Evolutionary conservation across 2,113 vertebrate genomes (phyloP).

Genomic region (Lethenteron camtschaticum): DNA sequence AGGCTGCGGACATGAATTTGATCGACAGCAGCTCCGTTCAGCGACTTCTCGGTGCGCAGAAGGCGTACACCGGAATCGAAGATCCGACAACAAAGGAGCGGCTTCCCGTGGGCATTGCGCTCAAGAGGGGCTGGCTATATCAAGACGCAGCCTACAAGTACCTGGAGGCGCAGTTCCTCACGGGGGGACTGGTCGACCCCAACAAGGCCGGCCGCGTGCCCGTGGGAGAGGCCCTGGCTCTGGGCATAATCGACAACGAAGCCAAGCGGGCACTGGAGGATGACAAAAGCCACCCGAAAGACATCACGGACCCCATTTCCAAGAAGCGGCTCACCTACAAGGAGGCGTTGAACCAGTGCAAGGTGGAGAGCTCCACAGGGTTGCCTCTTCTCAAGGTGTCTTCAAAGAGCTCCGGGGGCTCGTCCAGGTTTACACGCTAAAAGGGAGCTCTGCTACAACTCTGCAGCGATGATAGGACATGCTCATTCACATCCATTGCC

Average conservation of each 20-base stretch:
- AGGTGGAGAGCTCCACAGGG: conserved; percentile 37
- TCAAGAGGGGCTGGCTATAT: conserved; percentile 63
- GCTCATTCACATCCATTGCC: no score
- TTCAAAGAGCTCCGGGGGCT: conserved; percentile 19
- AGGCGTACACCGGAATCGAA: conserved; percentile 82
- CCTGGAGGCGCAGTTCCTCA: conserved; percentile 56
- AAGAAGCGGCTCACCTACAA: conserved; percentile 65
- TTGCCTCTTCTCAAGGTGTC: conserved; percentile 41
- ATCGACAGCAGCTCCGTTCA: conserved; percentile 36
- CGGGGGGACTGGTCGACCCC: conserved; percentile 70
- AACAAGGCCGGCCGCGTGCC: conserved; percentile 50
- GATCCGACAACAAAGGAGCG: conserved; percentile 53
- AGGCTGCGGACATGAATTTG: conserved; percentile 40
- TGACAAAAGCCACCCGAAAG: conserved; percentile 34
- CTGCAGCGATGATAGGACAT: no score
- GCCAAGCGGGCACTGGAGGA: conserved; percentile 39
- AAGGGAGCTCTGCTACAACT: no score
- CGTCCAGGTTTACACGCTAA: not conserved
- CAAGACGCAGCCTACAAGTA: conserved; percentile 42
- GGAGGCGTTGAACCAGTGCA: conserved; percentile 54
- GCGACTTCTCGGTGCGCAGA: conserved; percentile 65
- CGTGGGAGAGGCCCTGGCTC: conserved; percentile 29
- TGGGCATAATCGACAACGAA: conserved; percentile 31
- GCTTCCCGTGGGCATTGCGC: conserved; percentile 48
- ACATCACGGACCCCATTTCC: conserved; percentile 47